A percentile compares a stretch with the other conserved stretches of the same genome.
Conservation (phyloP, 2,113 vertebrate species). For the Tichodroma muraria region DNA sequence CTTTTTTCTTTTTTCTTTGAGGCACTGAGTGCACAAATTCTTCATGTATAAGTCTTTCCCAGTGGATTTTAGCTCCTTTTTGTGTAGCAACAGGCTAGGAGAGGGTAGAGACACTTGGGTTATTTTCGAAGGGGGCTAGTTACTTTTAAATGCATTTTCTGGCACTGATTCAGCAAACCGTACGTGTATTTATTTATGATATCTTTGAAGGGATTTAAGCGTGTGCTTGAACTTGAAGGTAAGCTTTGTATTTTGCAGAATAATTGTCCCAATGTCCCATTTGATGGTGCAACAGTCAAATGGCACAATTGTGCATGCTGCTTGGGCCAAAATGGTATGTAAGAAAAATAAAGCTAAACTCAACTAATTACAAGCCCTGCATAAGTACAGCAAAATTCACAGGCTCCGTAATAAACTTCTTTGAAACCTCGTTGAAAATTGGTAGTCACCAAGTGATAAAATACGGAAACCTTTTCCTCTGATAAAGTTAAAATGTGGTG, state of each 20-base stretch:
- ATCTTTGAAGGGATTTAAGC: neutral
- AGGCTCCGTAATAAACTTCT: neutral
- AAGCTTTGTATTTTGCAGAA: neutral
- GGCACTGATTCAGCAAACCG: neutral
- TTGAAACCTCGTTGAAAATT: neutral
- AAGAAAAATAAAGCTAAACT: neutral
- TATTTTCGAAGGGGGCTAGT: neutral
- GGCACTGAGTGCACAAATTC: neutral
- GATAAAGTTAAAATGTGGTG: neutral
- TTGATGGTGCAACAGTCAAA: neutral
- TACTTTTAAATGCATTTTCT: neutral
- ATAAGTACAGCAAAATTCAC: neutral
- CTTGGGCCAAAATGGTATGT: neutral
- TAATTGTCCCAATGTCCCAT: neutral
- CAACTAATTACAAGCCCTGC: neutral
- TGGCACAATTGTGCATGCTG: neutral
- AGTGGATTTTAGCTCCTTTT: neutral
- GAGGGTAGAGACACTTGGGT: neutral
- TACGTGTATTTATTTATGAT: neutral
- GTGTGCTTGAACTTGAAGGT: neutral
- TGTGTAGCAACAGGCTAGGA: neutral
- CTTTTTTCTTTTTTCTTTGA: neutral
- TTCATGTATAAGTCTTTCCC: neutral
- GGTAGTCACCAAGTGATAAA: neutral
- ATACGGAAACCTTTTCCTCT: neutral